Evolutionary conservation across 2,113 vertebrate species (phyloP).

Genomic region (Nothocercus nigrocapillus): DNA sequence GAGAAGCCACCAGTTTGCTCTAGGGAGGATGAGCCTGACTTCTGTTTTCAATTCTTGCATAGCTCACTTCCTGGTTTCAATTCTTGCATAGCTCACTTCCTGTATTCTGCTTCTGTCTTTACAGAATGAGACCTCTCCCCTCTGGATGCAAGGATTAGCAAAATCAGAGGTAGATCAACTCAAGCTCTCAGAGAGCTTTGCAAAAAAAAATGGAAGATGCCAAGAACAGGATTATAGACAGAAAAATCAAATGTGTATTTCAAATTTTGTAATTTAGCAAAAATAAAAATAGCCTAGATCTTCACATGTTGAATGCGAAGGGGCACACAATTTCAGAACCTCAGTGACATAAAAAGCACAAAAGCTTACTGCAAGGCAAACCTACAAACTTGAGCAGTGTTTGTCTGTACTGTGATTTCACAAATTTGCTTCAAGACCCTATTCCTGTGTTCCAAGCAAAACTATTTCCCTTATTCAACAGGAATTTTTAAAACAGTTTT

Average conservation of each 20-base stretch:
- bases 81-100: neutral
- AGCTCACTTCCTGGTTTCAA: constrained; percentile 13
- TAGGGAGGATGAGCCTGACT: constrained; percentile 20
- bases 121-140: neutral
- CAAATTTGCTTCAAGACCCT: neutral
- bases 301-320: neutral
- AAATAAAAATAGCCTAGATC: neutral
- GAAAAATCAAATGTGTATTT: neutral
- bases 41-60: constrained; percentile 8
- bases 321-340: neutral
- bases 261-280: neutral
- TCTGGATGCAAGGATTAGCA: neutral
- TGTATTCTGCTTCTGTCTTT: neutral
- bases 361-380: neutral
- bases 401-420: neutral
- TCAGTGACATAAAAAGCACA: neutral
- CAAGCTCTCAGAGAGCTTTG: neutral
- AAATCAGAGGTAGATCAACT: constrained; percentile 2
- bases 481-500: neutral
- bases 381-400: neutral
- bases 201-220: neutral
- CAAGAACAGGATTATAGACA: neutral
- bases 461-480: neutral
- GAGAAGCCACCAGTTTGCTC: neutral
- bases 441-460: neutral